phyloP scores from a whole-genome alignment of 2,797 vertebrate genomes.

The Gymnocypris eckloni region DNA sequence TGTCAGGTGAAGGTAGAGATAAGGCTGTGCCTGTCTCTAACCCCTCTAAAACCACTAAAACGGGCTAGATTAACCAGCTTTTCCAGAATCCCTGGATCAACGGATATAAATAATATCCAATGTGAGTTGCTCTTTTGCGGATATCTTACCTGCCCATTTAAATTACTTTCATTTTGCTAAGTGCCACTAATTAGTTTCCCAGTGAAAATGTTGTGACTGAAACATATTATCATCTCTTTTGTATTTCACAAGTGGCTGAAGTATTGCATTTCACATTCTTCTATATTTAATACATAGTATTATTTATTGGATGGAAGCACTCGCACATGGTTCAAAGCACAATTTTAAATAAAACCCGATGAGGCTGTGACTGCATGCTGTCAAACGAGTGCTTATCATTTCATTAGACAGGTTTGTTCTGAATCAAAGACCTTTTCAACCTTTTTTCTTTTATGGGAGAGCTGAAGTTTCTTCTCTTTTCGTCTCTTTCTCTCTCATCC shows the following conservation, averaged over 20 bases:
- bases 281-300: constrained; percentile 8
- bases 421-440: constrained; percentile 7
- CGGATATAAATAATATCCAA: background rate
- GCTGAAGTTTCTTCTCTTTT: background rate
- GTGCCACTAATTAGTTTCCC: constrained; percentile 23
- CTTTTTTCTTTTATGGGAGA: background rate
- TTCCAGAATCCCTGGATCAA: constrained; percentile 1
- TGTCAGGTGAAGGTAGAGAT: too few relatives aligned
- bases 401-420: constrained; percentile 23
- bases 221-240: constrained; percentile 4
- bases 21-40: too few relatives aligned
- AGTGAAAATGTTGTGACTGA: constrained; percentile 41
- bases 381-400: constrained; percentile 31
- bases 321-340: background rate
- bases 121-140: constrained; percentile 4
- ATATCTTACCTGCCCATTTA: constrained; percentile 22
- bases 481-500: constrained; percentile 19
- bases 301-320: constrained; percentile 5
- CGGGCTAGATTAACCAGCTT: background rate
- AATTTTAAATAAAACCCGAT: constrained; percentile 9
- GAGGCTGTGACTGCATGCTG: background rate
- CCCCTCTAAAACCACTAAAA: background rate
- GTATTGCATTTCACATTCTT: constrained; percentile 32
- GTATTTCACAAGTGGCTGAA: constrained; percentile 15
- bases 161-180: constrained; percentile 16